Base-by-base conservation (phyloP, 2,113 vertebrate genomes). In the Gadus macrocephalus region DNA sequence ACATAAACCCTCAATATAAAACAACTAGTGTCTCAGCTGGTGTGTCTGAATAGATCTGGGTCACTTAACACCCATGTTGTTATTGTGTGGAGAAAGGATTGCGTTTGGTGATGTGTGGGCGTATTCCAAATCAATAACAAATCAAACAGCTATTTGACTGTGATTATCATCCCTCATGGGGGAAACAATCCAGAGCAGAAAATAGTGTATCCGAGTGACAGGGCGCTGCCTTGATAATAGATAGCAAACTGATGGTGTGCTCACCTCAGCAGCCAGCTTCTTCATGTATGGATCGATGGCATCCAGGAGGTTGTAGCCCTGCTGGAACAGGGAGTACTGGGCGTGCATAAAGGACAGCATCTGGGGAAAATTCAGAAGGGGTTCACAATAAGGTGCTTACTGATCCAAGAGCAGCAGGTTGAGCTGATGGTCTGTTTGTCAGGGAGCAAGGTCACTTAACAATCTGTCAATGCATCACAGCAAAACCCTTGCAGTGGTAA, bases 261-360 rank as follows among this genome's bases (percentile, higher is more conserved):
- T 93, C 86, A 99, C 97, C 95, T 98, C 94, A 0, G 95, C 90
- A 0, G 96, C 96, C 77, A 99, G 81, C 69, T 95, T 96, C 88
- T 98, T 97, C 95, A 98, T 98, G 88, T 98, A 98, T 4, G 97
- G 97, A 69, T 98, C 92, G 5, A 98, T 90, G 78, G 96, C 92
- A 28, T 97, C 94, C 68, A 99, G 93, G 59, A 98, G 93, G 86
- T 92, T 93, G 79, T 94, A 96, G 70, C 97, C 96, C 86, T 98
- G 96, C 90, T 97, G 95, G 86, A 98, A 99, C 31, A 98, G 95
- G 17, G 95, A 95, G 83, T 94, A 93, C 92, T 99, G 97, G 68
- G 96, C 96, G 0, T 96, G 95, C 97, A 99, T 98, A 88, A 96
- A 99, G 0, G 96, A 98, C 84, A 98, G 81, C 96, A 99, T 98